Evolutionary conservation across 2,113 vertebrate species (phyloP).

Genomic region (Phalacrocorax pelagicus): DNA sequence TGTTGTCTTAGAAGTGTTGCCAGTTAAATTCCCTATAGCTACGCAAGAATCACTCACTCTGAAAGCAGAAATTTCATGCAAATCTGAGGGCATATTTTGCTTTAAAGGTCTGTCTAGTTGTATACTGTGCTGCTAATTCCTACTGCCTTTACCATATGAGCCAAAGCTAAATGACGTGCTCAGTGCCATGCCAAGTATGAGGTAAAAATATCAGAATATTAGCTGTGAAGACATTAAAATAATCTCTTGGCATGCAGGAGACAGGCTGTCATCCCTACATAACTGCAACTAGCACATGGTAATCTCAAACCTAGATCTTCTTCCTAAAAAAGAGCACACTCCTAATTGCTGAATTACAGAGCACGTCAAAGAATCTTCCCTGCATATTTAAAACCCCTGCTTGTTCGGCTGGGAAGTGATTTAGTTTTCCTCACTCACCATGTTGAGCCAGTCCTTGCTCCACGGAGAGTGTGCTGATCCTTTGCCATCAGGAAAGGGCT

Average conservation of each 20-base stretch:
- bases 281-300: background rate
- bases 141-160: background rate
- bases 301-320: background rate
- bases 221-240: background rate
- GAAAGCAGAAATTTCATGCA: background rate
- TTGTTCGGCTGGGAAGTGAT: background rate
- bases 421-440: background rate
- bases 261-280: background rate
- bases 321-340: background rate
- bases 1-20: background rate
- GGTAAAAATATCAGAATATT: background rate
- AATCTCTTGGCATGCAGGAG: background rate
- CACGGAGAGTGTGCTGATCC: too few relatives aligned
- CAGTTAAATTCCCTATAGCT: background rate
- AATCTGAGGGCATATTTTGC: background rate
- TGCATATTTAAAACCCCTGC: background rate
- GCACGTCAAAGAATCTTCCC: background rate
- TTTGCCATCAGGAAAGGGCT: background rate
- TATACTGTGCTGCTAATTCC: background rate
- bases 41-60: background rate
- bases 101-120: background rate
- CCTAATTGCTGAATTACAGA: background rate
- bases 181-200: background rate
- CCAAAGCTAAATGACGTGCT: background rate
- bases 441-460: background rate